phyloP scores from a whole-genome alignment of 2,888 invertebrate species.

The Galeruca laticollis region DNA sequence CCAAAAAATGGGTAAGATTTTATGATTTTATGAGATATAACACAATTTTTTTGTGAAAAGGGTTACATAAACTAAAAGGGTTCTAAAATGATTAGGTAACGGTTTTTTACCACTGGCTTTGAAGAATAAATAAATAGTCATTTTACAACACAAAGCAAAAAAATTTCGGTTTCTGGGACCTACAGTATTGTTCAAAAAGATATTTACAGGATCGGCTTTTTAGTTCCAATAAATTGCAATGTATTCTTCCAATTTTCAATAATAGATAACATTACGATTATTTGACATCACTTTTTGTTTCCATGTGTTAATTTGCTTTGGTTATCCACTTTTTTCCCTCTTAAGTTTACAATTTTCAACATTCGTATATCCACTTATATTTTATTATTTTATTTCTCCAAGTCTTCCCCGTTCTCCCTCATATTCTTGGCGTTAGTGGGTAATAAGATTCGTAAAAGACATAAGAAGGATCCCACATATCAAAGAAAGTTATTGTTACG shows the following conservation, averaged over 20 bases:
- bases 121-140: background rate
- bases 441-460: no score
- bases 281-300: no score
- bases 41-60: background rate
- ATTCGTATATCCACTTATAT: no score
- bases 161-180: background rate
- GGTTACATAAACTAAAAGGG: slow-evolving; percentile 6
- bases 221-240: no score
- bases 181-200: background rate
- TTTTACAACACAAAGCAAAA: slow-evolving; percentile 4
- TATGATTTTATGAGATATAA: slow-evolving; percentile 1
- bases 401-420: no score
- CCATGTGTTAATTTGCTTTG: no score
- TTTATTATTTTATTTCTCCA: no score
- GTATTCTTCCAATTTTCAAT: background rate
- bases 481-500: no score
- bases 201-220: background rate
- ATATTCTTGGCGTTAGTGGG: no score
- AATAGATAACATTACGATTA: background rate
- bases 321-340: no score
- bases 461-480: no score
- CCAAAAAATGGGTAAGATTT: background rate
- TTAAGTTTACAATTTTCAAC: no score
- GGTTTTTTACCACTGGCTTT: slow-evolving; percentile 19
- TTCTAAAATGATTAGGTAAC: slow-evolving; percentile 28